phyloP scores from a whole-genome alignment of 1,140 invertebrate genomes.

The Hyposmocoma kahamanoa region DNA sequence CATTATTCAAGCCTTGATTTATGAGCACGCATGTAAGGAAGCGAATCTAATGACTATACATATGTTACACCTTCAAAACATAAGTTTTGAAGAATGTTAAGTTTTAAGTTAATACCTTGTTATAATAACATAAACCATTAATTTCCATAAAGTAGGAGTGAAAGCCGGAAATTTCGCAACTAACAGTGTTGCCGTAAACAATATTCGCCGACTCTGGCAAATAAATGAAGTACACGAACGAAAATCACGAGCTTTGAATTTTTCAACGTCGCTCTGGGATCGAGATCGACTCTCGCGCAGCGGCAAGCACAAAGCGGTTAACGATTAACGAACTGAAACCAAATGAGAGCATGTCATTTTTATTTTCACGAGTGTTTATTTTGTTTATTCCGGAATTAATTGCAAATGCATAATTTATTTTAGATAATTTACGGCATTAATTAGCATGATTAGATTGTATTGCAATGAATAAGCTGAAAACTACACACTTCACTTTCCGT shows the following conservation, averaged over 20 bases:
- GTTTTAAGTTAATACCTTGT: neutral
- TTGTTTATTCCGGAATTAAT: too few relatives aligned
- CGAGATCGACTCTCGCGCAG: conserved; percentile 39
- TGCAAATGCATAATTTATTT: too few relatives aligned
- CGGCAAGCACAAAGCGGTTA: conserved; percentile 50
- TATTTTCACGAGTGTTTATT: conserved; percentile 23
- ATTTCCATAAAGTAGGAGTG: conserved; percentile 17
- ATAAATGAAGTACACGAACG: conserved; percentile 65
- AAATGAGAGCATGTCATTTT: conserved; percentile 53
- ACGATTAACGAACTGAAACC: conserved; percentile 54
- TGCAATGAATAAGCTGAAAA: too few relatives aligned
- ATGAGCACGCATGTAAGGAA: too few relatives aligned
- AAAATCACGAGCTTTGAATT: conserved; percentile 65
- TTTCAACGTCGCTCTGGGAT: conserved; percentile 60
- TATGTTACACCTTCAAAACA: too few relatives aligned
- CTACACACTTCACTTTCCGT: too few relatives aligned
- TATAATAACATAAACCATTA: conserved; percentile 3
- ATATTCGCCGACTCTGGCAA: conserved; percentile 50
- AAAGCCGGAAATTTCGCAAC: conserved; percentile 25
- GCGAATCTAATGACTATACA: too few relatives aligned
- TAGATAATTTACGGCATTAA: too few relatives aligned
- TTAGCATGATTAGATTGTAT: too few relatives aligned
- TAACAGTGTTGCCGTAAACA: conserved; percentile 38
- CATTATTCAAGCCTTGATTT: too few relatives aligned
- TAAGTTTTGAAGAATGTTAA: too few relatives aligned